phyloP scores from a whole-genome alignment of 2,888 invertebrate genomes.

The Dioctria linearis region DNA sequence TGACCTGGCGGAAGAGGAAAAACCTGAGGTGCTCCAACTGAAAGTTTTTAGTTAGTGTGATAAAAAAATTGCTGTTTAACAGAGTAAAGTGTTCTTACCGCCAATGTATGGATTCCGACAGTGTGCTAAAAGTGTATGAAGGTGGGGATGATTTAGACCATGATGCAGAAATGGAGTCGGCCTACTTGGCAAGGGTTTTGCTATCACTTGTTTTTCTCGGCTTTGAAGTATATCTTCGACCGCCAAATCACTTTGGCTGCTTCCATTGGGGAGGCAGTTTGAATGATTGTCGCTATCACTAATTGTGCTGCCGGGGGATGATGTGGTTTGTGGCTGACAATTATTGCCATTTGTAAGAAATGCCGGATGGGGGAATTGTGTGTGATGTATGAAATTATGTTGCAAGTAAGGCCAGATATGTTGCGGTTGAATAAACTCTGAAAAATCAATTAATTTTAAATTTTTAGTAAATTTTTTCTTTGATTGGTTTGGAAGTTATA shows the following conservation, averaged over 20 bases:
- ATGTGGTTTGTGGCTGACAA: constrained; percentile 71
- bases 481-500: background rate
- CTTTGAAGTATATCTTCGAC: constrained; percentile 65
- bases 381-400: constrained; percentile 71
- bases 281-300: constrained; percentile 71
- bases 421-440: constrained; percentile 72
- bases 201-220: constrained; percentile 73
- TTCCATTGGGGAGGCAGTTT: constrained; percentile 54
- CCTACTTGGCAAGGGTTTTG: constrained; percentile 89
- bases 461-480: background rate
- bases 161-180: constrained; percentile 76
- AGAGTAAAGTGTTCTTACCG: constrained; percentile 63
- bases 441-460: background rate
- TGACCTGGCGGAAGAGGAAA: constrained; percentile 76
- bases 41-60: constrained; percentile 51
- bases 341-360: constrained; percentile 69
- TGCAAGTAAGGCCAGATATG: constrained; percentile 73
- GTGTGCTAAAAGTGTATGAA: constrained; percentile 86
- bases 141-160: constrained; percentile 85
- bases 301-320: constrained; percentile 71
- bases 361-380: constrained; percentile 71
- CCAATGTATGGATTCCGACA: constrained; percentile 89
- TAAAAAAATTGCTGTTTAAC: background rate
- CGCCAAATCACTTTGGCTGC: constrained; percentile 58
- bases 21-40: constrained; percentile 74